A percentile compares a stretch with the other conserved stretches of the same genome.
Evolutionary conservation across 2,888 invertebrate genomes (phyloP).

Genomic region (Meta bourneti): DNA sequence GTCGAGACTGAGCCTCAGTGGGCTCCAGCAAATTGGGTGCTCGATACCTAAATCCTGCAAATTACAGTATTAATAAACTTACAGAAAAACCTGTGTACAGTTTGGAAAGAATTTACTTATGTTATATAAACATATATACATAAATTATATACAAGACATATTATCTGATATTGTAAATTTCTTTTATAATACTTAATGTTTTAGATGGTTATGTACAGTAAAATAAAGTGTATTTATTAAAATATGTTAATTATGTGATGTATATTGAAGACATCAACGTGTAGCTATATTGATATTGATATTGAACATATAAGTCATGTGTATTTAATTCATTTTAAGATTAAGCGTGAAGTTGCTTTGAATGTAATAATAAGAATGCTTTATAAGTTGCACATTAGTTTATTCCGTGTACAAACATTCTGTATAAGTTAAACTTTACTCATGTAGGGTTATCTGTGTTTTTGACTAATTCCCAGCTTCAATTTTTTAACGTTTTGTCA

Average conservation of each 20-base stretch:
- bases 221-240: slow-evolving; percentile 38
- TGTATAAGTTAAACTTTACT: no score
- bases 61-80: slow-evolving; percentile 58
- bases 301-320: not conserved
- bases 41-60: slow-evolving; percentile 43
- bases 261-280: slow-evolving; percentile 1
- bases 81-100: slow-evolving; percentile 13
- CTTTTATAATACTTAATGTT: slow-evolving; percentile 56
- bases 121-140: slow-evolving; percentile 21
- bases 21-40: slow-evolving; percentile 94
- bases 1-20: slow-evolving; percentile 96
- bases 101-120: slow-evolving; percentile 61
- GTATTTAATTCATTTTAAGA: not conserved
- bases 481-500: no score
- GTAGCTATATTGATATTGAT: slow-evolving; percentile 11
- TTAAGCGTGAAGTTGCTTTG: not conserved
- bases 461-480: no score
- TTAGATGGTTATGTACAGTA: slow-evolving; percentile 51
- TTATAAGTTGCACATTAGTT: not conserved
- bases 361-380: not conserved
- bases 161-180: slow-evolving; percentile 51
- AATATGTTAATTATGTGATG: slow-evolving; percentile 31
- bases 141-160: slow-evolving; percentile 38
- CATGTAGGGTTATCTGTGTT: no score
- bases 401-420: no score